These are phyloP conservation scores for Galerucella nymphaeae DNA, from an alignment of 2,888 invertebrate species.

Conservation along the genomic window DNA sequence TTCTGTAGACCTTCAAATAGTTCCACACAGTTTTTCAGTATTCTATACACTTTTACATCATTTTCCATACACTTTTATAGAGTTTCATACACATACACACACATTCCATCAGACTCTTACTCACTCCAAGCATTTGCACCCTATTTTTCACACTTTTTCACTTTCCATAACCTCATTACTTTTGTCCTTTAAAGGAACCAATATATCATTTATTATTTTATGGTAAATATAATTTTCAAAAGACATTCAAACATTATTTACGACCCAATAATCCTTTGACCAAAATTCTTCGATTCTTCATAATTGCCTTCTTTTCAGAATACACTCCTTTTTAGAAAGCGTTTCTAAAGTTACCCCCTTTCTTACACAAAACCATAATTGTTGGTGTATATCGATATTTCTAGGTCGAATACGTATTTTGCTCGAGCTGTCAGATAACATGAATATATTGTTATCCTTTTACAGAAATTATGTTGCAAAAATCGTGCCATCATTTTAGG, in stretches of 20 bases:
- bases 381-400: slow-evolving; percentile 11
- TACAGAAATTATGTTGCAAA: slow-evolving; percentile 34
- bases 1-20: too few relatives aligned
- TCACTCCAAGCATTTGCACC: too few relatives aligned
- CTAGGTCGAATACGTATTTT: slow-evolving; percentile 31
- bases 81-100: too few relatives aligned
- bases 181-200: neutral
- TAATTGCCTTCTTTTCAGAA: slow-evolving; percentile 7
- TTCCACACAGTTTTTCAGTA: too few relatives aligned
- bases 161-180: too few relatives aligned
- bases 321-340: slow-evolving; percentile 26
- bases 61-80: too few relatives aligned
- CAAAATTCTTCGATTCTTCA: neutral
- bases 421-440: slow-evolving; percentile 41
- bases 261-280: neutral
- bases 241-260: neutral
- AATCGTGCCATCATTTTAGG: slow-evolving; percentile 40
- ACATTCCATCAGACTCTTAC: too few relatives aligned
- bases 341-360: slow-evolving; percentile 30
- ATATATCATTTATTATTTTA: neutral
- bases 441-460: slow-evolving; percentile 40
- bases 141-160: too few relatives aligned
- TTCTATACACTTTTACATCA: too few relatives aligned
- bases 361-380: slow-evolving; percentile 8
- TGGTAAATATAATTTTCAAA: neutral